Base-by-base conservation (phyloP, 2,113 vertebrate genomes). In the Holacanthus passer region DNA sequence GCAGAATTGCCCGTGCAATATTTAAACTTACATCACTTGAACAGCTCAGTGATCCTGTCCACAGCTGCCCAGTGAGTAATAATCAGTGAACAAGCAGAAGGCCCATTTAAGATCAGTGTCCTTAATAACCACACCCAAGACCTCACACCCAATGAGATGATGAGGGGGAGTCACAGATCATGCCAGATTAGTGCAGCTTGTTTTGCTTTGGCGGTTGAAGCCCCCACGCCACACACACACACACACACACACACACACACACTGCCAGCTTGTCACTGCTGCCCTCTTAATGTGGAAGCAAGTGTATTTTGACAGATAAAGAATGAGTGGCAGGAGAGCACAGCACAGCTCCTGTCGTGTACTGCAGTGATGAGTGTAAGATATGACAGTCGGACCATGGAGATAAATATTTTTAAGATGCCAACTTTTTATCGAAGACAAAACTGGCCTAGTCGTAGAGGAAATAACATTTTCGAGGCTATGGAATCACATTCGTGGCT, bases 91-190 rank as follows among this genome's bases (percentile, higher is more conserved):
- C 55, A 73, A 93, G 82, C 94, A 95, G 90, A 94, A 92, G 92
- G 89, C 86, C 87, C 89, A 67, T 87, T 87, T 94, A 92, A 94
- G 92, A 94, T 95, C 93, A 91, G 88, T 94, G 93, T 94, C 92
- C 91, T 88, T 87, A 93, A 94, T 94, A 94, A 94, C 92, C 90
- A 91, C 92, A 90, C 87, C 93, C 91, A 86, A 67, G 87, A 92
- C 87, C 91, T 92, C 85, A 83, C 87, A 67, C 77, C 85, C 88
- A 93, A 83, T 89, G 89, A 92, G 93, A 93, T 87, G 88, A 94
- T 92, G 93, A 87, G 77, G 60, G 76, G 52, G 69, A 91, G 83
- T 89, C 88, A 86, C 81, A 85, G 87, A 91, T 92, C 90, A 94
- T 37, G 79, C 41, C 81, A 85, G 91, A 95, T 94, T 92, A 93